phyloP scores from a whole-genome alignment of 2,797 vertebrate species.

The Enteromius thamalakanensis region DNA sequence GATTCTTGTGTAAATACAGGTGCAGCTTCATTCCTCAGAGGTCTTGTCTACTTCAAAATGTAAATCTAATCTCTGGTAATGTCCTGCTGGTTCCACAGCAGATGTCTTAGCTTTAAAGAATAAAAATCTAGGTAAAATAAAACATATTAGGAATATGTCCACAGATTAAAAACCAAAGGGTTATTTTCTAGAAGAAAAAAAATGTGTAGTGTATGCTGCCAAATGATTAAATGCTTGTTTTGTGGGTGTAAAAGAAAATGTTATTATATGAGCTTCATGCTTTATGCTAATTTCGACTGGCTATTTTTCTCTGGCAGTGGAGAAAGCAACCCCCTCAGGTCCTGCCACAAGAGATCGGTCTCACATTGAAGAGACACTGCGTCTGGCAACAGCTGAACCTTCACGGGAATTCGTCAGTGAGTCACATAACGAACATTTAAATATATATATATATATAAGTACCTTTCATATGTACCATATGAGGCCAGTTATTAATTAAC shows the following conservation, averaged over 20 bases:
- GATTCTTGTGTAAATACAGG: constrained; percentile 12
- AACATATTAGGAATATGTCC: background rate
- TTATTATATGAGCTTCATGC: background rate
- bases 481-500: background rate
- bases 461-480: background rate
- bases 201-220: too few species aligned
- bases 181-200: background rate
- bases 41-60: background rate
- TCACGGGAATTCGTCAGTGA: constrained; percentile 86
- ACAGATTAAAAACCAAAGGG: background rate
- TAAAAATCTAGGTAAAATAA: background rate
- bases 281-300: background rate
- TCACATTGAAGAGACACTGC: constrained; percentile 90
- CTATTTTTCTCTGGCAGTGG: constrained; percentile 63
- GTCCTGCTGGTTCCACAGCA: background rate
- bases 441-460: background rate
- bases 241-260: background rate
- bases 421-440: background rate
- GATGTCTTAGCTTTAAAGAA: background rate
- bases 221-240: background rate
- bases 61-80: background rate
- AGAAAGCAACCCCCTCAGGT: constrained; percentile 65
- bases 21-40: background rate
- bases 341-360: constrained; percentile 81
- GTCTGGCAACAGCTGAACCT: constrained; percentile 81